These are phyloP conservation scores for Idaea aversata DNA, from an alignment of 2,888 invertebrate genomes.

Conservation along the genomic window DNA sequence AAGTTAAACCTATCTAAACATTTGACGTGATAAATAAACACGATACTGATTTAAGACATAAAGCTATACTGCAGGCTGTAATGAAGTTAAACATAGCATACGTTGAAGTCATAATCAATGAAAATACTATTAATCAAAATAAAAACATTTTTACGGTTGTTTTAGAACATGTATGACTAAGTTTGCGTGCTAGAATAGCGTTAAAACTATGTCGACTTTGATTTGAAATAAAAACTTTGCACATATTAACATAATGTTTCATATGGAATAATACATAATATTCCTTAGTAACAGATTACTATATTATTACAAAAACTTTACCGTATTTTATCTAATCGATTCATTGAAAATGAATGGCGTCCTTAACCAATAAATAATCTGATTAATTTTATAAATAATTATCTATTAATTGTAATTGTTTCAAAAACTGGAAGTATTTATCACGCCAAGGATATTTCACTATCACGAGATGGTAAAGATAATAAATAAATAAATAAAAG, in stretches of 20 bases:
- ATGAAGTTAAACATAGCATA: background rate
- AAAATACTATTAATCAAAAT: slow-evolving; percentile 2
- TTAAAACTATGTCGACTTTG: background rate
- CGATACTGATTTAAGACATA: background rate
- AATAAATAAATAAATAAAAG: background rate
- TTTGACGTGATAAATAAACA: slow-evolving; percentile 2
- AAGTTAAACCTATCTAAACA: background rate
- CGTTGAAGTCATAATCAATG: slow-evolving; percentile 1
- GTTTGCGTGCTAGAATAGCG: background rate
- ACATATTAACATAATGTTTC: background rate
- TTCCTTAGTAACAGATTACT: background rate
- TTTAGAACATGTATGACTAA: background rate
- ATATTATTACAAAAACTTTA: too few species aligned
- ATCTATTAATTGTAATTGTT: background rate
- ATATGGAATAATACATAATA: background rate
- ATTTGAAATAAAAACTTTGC: background rate
- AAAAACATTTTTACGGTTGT: background rate
- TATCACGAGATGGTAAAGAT: background rate
- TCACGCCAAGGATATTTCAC: background rate
- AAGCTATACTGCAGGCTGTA: background rate
- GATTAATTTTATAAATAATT: background rate
- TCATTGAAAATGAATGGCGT: background rate
- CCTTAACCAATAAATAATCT: background rate
- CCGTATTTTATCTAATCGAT: background rate
- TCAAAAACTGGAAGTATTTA: background rate